phyloP scores from a whole-genome alignment of 2,113 vertebrate species.

The Zapus hudsonius region DNA sequence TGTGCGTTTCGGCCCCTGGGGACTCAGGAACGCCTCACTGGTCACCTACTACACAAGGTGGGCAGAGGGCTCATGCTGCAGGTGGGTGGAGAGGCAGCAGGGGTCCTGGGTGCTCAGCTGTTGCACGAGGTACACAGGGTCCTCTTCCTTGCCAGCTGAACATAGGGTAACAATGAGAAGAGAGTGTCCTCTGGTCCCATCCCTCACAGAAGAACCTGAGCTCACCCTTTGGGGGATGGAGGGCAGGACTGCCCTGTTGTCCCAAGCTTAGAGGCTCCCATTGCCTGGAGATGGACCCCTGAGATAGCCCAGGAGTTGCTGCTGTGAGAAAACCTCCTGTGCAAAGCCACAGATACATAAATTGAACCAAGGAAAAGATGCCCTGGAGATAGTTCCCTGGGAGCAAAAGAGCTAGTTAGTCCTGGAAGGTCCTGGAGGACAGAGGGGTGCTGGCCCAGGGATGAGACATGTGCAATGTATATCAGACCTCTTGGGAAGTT shows the following conservation, averaged over 20 bases:
- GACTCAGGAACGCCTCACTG: slow-evolving; percentile 94
- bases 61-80: background rate
- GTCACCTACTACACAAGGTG: slow-evolving; percentile 97
- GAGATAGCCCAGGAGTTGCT: background rate
- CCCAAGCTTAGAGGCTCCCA: background rate
- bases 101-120: background rate
- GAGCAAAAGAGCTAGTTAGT: background rate
- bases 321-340: too few relatives aligned
- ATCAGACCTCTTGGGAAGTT: background rate
- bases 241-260: background rate
- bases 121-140: background rate
- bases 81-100: accelerated
- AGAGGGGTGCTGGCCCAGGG: background rate
- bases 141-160: background rate
- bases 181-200: background rate
- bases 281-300: background rate
- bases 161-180: background rate
- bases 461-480: background rate
- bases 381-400: background rate
- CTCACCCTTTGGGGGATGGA: background rate
- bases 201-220: background rate
- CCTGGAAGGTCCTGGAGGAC: slow-evolving; percentile 12
- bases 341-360: background rate
- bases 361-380: background rate
- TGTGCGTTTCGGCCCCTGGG: slow-evolving; percentile 95